Conservation (phyloP, 1,140 invertebrate species). For the Aleiodes sp. region DNA sequence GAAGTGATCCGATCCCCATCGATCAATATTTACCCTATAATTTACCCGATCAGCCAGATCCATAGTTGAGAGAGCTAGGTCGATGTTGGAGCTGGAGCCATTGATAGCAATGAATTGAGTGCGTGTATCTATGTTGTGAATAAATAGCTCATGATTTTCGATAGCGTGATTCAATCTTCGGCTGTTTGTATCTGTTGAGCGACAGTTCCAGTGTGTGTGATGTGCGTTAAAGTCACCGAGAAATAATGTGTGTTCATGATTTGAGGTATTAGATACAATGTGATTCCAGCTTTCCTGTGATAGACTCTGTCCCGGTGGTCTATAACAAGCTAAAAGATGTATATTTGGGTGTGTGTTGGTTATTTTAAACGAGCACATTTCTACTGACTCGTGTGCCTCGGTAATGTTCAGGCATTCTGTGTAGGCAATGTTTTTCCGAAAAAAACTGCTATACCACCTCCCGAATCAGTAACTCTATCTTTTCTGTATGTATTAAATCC, state of each 20-base stretch:
- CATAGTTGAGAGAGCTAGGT: not conserved
- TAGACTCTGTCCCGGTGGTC: not conserved
- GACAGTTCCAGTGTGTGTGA: not conserved
- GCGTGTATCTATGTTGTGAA: not conserved
- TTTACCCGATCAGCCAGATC: not conserved
- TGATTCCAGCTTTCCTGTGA: not conserved
- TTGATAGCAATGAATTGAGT: not conserved
- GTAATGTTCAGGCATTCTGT: no score
- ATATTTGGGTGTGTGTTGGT: not conserved
- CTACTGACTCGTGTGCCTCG: no score
- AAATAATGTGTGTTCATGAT: not conserved
- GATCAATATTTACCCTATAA: not conserved
- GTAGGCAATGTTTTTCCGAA: no score
- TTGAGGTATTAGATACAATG: not conserved
- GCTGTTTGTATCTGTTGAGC: not conserved
- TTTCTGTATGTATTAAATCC: slow-evolving; percentile 13
- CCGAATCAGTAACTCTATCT: slow-evolving; percentile 10
- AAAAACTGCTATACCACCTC: no score
- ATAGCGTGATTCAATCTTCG: not conserved
- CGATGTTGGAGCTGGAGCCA: not conserved
- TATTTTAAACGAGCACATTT: no score
- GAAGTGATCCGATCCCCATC: not conserved
- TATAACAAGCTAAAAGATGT: not conserved
- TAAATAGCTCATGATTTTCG: not conserved
- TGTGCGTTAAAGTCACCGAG: not conserved